Conservation (phyloP, 1,140 invertebrate genomes). For the Orius laevigatus region DNA sequence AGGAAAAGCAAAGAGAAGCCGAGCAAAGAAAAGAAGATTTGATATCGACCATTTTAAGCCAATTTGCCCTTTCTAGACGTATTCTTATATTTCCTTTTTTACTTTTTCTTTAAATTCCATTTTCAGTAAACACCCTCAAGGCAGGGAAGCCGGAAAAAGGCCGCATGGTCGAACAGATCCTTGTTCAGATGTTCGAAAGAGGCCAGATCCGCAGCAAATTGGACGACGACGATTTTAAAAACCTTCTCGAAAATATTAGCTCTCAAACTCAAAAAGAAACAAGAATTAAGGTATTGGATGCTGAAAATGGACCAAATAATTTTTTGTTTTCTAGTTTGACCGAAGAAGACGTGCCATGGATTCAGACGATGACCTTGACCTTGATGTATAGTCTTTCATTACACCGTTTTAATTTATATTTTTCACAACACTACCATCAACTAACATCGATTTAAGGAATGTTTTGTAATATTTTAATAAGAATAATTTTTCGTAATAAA, state of each 20-base stretch:
- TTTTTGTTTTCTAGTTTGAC: constrained; percentile 46
- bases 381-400: not conserved
- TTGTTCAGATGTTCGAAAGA: constrained; percentile 78
- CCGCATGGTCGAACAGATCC: constrained; percentile 81
- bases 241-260: constrained; percentile 70
- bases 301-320: not conserved
- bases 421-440: too few relatives aligned
- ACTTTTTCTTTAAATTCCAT: not conserved
- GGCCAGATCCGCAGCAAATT: constrained; percentile 67
- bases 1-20: too few relatives aligned
- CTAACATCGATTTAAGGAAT: too few relatives aligned
- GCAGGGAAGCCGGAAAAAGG: constrained; percentile 91
- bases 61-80: too few relatives aligned
- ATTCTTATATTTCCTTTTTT: too few relatives aligned
- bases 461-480: too few relatives aligned
- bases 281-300: constrained; percentile 61
- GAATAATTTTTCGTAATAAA: too few relatives aligned
- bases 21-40: too few relatives aligned
- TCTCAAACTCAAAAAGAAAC: constrained; percentile 58
- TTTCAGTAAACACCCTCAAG: constrained; percentile 81
- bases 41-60: too few relatives aligned
- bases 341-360: constrained; percentile 65
- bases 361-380: constrained; percentile 50
- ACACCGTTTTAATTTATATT: too few relatives aligned
- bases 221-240: constrained; percentile 69